phyloP scores from a whole-genome alignment of 2,797 vertebrate genomes.

The Channallabes apus region DNA sequence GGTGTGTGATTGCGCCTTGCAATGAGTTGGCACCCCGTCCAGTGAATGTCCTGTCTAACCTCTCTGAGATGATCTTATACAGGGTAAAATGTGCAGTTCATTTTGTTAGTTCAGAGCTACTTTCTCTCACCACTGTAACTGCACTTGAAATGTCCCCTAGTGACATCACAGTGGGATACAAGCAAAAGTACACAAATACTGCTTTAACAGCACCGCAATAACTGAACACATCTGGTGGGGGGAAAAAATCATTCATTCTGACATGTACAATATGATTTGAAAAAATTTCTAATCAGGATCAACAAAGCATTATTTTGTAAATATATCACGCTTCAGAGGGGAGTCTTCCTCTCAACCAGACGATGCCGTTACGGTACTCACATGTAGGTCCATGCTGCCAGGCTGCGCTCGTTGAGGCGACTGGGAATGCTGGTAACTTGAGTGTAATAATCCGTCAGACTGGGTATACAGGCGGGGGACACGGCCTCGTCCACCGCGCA shows the following conservation, averaged over 20 bases:
- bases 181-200: neutral
- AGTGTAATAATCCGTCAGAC: constrained; percentile 67
- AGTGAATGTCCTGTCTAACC: no score
- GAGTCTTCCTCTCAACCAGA: neutral
- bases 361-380: constrained; percentile 59
- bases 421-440: constrained; percentile 70
- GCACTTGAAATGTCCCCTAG: neutral
- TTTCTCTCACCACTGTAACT: neutral
- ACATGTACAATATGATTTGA: no score
- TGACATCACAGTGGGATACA: neutral
- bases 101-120: neutral
- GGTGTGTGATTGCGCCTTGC: no score
- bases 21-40: no score
- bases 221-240: neutral
- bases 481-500: constrained; percentile 68
- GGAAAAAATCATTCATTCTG: no score
- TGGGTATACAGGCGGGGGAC: constrained; percentile 63
- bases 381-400: constrained; percentile 76
- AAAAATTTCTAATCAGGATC: no score
- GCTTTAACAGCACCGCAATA: neutral
- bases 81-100: neutral
- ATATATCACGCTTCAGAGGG: neutral
- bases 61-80: no score
- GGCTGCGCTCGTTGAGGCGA: constrained; percentile 74
- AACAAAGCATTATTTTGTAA: neutral